Conservation (phyloP, 2,888 invertebrate genomes). For the Piscicola geometra region DNA sequence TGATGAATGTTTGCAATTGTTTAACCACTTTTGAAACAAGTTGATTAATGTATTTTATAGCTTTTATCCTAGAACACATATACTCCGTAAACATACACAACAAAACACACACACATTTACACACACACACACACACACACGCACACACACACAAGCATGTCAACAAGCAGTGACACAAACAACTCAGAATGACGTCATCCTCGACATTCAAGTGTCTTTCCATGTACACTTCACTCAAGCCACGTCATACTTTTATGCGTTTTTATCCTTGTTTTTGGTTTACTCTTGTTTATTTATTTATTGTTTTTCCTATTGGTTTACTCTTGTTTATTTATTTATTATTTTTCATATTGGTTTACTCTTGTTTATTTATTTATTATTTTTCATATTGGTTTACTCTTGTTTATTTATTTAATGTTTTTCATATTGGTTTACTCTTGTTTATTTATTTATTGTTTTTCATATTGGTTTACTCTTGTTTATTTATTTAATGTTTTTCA, state of each 20-base stretch:
- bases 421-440: no score
- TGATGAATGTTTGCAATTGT: no score
- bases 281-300: not conserved
- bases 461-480: no score
- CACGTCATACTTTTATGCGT: not conserved
- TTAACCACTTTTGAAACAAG: not conserved
- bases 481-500: no score
- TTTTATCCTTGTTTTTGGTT: not conserved
- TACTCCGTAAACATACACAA: no score
- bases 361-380: not conserved
- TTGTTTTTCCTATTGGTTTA: not conserved
- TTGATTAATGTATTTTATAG: no score
- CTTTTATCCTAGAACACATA: no score
- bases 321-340: not conserved
- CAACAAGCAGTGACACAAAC: not conserved
- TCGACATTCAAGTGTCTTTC: not conserved
- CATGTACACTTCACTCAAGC: slow-evolving; percentile 7
- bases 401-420: not conserved
- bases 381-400: not conserved
- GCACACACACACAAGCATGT: not conserved
- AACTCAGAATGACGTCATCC: not conserved
- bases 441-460: no score
- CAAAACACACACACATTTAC: not conserved
- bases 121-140: slow-evolving; percentile 18
- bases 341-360: not conserved